Conservation (phyloP, 1,140 invertebrate genomes). For the Latrodectus geometricus region DNA sequence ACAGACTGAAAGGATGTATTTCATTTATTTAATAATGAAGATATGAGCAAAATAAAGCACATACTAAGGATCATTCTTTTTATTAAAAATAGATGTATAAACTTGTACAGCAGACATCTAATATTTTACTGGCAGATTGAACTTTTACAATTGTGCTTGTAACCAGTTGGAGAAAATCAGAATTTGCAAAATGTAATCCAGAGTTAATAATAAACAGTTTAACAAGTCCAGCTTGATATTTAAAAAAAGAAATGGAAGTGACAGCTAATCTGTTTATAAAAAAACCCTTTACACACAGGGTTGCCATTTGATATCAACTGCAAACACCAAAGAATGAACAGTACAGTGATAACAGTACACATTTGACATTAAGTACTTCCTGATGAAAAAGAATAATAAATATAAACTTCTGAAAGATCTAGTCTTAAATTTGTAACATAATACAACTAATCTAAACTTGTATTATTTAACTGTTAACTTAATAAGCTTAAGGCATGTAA, state of each 20-base stretch:
- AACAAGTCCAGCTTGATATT: background rate
- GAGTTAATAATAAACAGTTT: background rate
- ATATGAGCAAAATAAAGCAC: background rate
- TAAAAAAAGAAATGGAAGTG: background rate
- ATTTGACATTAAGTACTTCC: too few relatives aligned
- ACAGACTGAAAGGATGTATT: too few relatives aligned
- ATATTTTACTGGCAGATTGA: slow-evolving; percentile 29
- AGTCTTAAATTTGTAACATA: too few relatives aligned
- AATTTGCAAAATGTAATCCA: background rate
- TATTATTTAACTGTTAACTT: too few relatives aligned
- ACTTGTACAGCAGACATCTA: slow-evolving; percentile 40
- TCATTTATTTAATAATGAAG: background rate
- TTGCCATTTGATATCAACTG: background rate
- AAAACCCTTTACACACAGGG: background rate
- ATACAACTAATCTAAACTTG: too few relatives aligned
- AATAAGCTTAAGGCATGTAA: too few relatives aligned
- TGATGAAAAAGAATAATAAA: too few relatives aligned
- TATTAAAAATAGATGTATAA: slow-evolving; percentile 48
- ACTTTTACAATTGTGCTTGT: slow-evolving; percentile 10
- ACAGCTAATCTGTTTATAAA: background rate
- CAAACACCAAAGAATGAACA: too few relatives aligned
- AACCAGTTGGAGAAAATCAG: too few relatives aligned
- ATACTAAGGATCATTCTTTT: slow-evolving; percentile 9
- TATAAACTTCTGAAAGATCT: too few relatives aligned
- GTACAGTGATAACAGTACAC: too few relatives aligned